Base-by-base conservation (phyloP, 64 coral and sea anemone genomes). In the Montipora capricornis region DNA sequence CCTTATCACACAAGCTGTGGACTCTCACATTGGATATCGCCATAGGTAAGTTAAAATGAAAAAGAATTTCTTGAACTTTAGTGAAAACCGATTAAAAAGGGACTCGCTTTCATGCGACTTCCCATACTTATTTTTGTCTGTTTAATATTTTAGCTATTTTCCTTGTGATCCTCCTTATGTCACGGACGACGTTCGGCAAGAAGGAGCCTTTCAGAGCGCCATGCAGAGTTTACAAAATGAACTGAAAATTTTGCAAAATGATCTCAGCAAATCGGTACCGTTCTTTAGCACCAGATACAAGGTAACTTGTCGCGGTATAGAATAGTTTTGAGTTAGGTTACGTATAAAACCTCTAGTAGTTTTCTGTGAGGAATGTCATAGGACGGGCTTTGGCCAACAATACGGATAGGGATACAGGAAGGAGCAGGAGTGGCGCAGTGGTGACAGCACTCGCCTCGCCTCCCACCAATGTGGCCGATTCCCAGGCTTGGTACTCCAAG, bases 241-340 rank as follows among this genome's bases (percentile, higher is more conserved):
- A 59, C 68, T 96, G 20, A 49, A 92, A 49, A 62, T 57, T 4
- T 89, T 95, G 90, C 90, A 92, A 22, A 81, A 50, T 29, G 83
- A 95, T 59, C 68, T 95, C 64, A n/a, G 53, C 14, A 92, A 95
- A 10, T 86, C 94, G 19, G 78, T 95, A 14, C 94, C 94, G 17
- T 95, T 95, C 49, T 95, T 92, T 61, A 79, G 60, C 44, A 82
- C 75, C 5, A 68, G 95, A 84, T 96, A 96, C 79, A 96, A 96
- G 87, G 95, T 96, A 80, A 66, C 19, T 5, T 71, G 9, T 12
- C 3, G 9, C 10, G 9, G 61, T 64, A 64, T 64, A 57, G 53
- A 4, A 11, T 5, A 5, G 6, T 57, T 57, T 57, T 5, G 6
- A 57, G 53, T 6, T 11, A 11, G 53, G 53, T 57, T 11, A 57